Conservation (phyloP, 2,888 invertebrate species). For the Synanthedon formicaeformis region DNA sequence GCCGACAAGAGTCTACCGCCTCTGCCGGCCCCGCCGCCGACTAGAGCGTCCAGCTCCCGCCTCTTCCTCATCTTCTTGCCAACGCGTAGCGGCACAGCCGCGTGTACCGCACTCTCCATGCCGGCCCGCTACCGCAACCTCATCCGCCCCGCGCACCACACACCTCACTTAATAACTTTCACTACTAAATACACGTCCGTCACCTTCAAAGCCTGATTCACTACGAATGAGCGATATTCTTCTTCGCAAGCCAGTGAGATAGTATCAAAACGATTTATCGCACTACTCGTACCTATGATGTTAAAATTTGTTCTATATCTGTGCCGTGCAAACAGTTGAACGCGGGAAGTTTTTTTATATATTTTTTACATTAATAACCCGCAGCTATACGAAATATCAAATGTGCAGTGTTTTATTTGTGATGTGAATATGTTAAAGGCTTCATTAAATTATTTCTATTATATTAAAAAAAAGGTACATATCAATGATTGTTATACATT, state of each 20-base stretch:
- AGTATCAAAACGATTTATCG: background rate
- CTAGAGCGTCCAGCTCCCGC: conserved; percentile 80
- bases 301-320: background rate
- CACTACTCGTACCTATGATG: background rate
- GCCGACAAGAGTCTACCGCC: conserved; percentile 73
- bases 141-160: conserved; percentile 35
- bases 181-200: conserved; percentile 32
- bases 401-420: no score
- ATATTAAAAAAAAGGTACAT: no score
- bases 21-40: conserved; percentile 62
- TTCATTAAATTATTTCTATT: no score
- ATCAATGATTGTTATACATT: no score
- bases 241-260: background rate
- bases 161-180: conserved; percentile 21
- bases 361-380: no score
- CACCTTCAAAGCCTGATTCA: conserved; percentile 22
- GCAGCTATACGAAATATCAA: no score
- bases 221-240: conserved; percentile 27
- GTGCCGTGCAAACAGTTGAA: background rate
- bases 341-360: no score
- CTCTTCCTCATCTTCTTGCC: conserved; percentile 83
- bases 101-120: conserved; percentile 70
- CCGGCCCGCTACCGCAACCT: conserved; percentile 47
- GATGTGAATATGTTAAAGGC: no score
- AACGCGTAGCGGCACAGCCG: conserved; percentile 75